These are phyloP conservation scores for Habroteleia sp. DNA, from an alignment of 2,888 invertebrate genomes.

Conservation along the genomic window DNA sequence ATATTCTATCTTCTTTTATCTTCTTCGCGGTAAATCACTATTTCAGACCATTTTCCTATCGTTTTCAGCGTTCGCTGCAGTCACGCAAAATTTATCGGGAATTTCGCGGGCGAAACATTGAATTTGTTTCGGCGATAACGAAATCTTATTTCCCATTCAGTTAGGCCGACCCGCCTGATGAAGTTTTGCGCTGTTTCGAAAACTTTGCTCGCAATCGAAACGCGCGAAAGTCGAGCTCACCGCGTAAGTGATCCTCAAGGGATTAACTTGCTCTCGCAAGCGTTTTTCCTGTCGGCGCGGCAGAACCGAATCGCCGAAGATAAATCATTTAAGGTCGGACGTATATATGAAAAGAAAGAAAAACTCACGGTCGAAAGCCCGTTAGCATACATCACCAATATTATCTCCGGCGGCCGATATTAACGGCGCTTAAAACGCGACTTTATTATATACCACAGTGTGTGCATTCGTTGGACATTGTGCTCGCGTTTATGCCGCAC, in stretches of 20 bases:
- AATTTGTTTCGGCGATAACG: conserved; percentile 56
- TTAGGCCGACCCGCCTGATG: conserved; percentile 34
- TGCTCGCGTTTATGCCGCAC: conserved; percentile 20
- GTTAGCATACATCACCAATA: conserved; percentile 79
- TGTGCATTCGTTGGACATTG: conserved; percentile 55
- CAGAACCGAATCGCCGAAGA: conserved; percentile 58
- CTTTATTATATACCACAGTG: conserved; percentile 78
- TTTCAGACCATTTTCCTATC: conserved; percentile 54
- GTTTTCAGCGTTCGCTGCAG: conserved; percentile 36
- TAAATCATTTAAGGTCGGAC: conserved; percentile 72
- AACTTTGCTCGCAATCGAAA: conserved; percentile 52
- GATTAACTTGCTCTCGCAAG: conserved; percentile 62
- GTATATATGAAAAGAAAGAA: conserved; percentile 59
- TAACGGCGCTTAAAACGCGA: conserved; percentile 77
- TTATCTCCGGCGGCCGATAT: conserved; percentile 77
- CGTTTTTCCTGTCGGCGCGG: conserved; percentile 56
- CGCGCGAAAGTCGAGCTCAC: conserved; percentile 51
- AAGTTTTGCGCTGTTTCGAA: conserved; percentile 43
- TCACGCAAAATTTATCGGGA: conserved; percentile 50
- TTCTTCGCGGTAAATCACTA: conserved; percentile 41
- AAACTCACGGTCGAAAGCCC: conserved; percentile 69
- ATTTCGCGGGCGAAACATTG: conserved; percentile 44
- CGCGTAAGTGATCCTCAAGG: conserved; percentile 62
- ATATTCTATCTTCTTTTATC: conserved; percentile 53
- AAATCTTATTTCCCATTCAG: conserved; percentile 57